phyloP scores from a whole-genome alignment of 2,113 vertebrate genomes.

The Dipodomys stephensi region DNA sequence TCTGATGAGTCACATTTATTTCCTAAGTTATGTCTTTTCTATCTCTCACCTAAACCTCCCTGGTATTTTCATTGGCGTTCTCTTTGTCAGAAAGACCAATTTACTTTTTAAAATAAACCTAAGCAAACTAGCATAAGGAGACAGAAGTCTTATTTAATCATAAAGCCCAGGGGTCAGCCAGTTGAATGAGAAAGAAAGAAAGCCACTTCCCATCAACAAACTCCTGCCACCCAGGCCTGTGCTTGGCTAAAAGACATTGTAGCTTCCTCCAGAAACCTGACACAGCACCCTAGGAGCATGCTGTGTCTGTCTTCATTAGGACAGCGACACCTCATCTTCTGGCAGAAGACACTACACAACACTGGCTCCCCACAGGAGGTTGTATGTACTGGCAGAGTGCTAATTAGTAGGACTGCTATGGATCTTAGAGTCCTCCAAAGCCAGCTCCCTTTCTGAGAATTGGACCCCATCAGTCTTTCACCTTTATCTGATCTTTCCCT shows the following conservation, averaged over 20 bases:
- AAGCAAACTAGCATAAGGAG: neutral
- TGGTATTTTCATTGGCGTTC: too few relatives aligned
- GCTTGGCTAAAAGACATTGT: neutral
- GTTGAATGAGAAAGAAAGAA: constrained; percentile 23
- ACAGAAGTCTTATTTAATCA: neutral
- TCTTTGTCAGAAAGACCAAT: too few relatives aligned
- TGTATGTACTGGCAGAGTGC: neutral
- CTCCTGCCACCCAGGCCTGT: neutral
- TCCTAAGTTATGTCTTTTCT: too few relatives aligned
- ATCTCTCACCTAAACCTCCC: too few relatives aligned
- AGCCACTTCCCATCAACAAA: neutral
- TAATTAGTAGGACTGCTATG: neutral
- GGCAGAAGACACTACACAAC: neutral
- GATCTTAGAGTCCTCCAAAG: neutral
- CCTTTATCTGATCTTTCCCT: neutral
- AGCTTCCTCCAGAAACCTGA: neutral
- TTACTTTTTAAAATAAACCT: neutral
- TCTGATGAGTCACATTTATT: too few relatives aligned
- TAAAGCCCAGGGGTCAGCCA: neutral
- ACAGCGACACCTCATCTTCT: neutral
- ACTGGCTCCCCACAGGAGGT: neutral
- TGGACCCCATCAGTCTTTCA: neutral
- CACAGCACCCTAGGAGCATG: rapidly evolving
- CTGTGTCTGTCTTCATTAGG: neutral
- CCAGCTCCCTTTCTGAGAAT: neutral